A percentile compares a stretch with the other conserved stretches of the same genome.
phyloP scores from a whole-genome alignment of 2,888 invertebrate species.

The Conchocele bisecta region DNA sequence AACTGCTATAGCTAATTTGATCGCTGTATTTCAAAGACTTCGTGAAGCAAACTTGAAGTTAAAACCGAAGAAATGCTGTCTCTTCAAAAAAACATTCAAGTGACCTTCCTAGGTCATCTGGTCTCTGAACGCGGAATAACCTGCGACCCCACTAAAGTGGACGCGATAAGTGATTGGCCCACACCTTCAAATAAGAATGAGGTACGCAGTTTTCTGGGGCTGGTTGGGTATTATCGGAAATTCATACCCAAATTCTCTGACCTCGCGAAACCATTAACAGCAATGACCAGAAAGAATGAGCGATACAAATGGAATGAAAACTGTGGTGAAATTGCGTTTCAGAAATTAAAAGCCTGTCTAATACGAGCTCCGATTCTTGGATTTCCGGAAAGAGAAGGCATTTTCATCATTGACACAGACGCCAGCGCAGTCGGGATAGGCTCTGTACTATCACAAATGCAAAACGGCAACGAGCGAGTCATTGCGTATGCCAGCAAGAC shows the following conservation, averaged over 20 bases:
- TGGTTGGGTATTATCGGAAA: constrained; percentile 12
- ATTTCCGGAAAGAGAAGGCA: constrained; percentile 19
- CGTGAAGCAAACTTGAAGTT: constrained; percentile 19
- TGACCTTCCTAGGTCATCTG: constrained; percentile 27
- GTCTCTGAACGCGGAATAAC: constrained; percentile 20
- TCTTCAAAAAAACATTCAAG: constrained; percentile 28
- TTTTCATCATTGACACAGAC: constrained; percentile 55
- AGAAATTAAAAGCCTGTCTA: constrained; percentile 14
- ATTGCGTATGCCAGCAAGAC: constrained; percentile 50
- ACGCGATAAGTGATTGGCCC: constrained; percentile 22
- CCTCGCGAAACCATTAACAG: constrained; percentile 17
- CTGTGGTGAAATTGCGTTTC: constrained; percentile 30
- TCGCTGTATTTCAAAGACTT: constrained; percentile 10
- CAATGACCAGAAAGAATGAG: constrained; percentile 12
- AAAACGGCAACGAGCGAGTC: constrained; percentile 53
- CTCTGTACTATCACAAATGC: constrained; percentile 50
- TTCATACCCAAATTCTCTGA: constrained; percentile 20
- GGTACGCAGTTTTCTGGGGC: constrained; percentile 3
- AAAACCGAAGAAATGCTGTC: constrained; percentile 24
- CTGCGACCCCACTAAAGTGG: constrained; percentile 18
- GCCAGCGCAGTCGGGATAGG: constrained; percentile 57
- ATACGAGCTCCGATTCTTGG: constrained; percentile 8
- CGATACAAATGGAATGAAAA: constrained; percentile 27
- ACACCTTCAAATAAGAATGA: constrained; percentile 7
- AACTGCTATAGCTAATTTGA: constrained; percentile 2